Evolutionary conservation across 2,797 vertebrate genomes (phyloP).

Genomic region (Capromys pilorides): DNA sequence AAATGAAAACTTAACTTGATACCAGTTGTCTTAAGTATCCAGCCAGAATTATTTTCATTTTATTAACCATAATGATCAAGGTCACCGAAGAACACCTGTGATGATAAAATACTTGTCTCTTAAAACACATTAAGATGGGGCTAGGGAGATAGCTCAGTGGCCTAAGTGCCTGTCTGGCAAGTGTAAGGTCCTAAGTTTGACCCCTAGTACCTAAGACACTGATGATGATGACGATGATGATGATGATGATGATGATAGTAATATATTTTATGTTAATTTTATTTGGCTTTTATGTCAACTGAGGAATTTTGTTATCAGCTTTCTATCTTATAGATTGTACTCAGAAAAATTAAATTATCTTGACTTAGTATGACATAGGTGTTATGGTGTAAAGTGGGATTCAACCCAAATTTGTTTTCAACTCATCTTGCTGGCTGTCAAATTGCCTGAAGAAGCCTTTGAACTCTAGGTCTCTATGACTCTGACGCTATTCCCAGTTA

Average conservation of each 20-base stretch:
- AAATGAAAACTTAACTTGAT: neutral
- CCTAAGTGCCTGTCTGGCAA: no score
- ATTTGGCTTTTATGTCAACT: constrained; percentile 20
- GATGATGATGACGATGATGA: no score
- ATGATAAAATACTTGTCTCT: neutral
- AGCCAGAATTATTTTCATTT: neutral
- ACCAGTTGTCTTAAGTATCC: neutral
- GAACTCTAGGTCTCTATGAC: neutral
- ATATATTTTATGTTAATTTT: neutral
- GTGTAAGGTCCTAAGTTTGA: no score
- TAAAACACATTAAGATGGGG: neutral
- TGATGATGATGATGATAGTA: neutral
- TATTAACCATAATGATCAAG: neutral
- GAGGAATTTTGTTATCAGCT: neutral
- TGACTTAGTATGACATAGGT: neutral
- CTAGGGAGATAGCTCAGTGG: no score
- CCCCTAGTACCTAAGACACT: no score
- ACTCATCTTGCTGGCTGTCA: neutral
- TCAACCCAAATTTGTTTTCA: neutral
- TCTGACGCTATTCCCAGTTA: neutral
- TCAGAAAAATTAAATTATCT: neutral
- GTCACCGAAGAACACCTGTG: neutral
- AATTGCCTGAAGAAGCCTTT: neutral
- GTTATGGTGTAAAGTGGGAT: neutral
- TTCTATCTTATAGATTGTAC: neutral